A percentile compares a stretch with the other conserved stretches of the same genome.
Evolutionary conservation across 2,113 vertebrate species (phyloP).

Genomic region (Tyrannus savana): DNA sequence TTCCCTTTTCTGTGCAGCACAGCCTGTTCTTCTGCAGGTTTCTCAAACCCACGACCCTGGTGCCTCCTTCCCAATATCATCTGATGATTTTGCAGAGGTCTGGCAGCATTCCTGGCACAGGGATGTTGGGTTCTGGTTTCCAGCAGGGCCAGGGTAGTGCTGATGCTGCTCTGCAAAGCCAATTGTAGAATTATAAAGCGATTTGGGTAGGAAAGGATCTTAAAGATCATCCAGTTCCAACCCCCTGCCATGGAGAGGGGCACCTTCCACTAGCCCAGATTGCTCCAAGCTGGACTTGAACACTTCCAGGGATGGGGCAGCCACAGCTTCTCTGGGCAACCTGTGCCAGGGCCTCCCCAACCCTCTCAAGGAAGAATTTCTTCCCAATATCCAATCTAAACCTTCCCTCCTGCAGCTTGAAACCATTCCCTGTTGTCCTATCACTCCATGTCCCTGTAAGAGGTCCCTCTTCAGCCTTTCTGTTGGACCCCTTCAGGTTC

Average conservation of each 20-base stretch:
- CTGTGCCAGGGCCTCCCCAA: accelerated
- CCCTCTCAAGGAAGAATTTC: background rate
- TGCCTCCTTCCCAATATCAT: accelerated
- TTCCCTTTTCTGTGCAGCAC: background rate
- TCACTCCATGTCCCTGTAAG: background rate
- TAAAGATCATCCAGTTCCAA: background rate
- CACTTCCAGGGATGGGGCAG: background rate
- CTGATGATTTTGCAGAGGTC: background rate
- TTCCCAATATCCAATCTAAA: background rate
- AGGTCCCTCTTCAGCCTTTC: background rate
- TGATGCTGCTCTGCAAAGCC: background rate
- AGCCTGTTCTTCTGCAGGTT: background rate
- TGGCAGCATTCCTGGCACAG: background rate
- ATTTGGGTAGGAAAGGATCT: background rate
- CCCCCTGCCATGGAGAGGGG: background rate
- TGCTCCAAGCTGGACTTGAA: background rate
- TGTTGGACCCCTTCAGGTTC: background rate
- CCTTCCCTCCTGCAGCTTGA: background rate
- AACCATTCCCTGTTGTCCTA: background rate
- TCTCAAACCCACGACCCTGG: background rate
- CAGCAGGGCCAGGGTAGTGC: accelerated
- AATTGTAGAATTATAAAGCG: background rate
- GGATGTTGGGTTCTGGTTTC: background rate
- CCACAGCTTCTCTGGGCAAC: background rate
- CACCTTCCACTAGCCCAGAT: accelerated